Evolutionary conservation across 2,113 vertebrate species (phyloP).

Genomic region (Herpetotheres cachinnans): DNA sequence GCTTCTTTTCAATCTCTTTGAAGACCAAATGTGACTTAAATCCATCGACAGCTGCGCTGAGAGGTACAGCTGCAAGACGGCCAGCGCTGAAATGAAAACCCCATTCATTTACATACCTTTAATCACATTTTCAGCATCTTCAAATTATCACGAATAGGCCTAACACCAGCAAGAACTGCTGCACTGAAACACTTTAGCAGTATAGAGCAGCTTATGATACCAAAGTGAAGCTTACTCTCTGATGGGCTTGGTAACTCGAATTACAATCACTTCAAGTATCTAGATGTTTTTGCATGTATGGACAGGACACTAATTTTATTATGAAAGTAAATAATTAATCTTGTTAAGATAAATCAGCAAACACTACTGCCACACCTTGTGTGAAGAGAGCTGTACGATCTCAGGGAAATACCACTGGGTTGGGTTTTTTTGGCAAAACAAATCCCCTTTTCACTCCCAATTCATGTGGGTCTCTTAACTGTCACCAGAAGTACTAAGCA

Average conservation of each 20-base stretch:
- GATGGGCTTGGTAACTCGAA: neutral
- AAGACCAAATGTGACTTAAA: conserved; percentile 88
- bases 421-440: neutral
- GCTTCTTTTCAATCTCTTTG: conserved; percentile 90
- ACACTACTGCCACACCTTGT: neutral
- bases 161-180: neutral
- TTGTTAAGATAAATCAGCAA: neutral
- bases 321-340: neutral
- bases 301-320: neutral
- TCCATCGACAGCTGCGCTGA: conserved; percentile 76
- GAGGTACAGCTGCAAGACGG: conserved; percentile 72
- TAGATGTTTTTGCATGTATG: neutral
- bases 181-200: neutral
- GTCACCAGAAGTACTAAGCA: neutral
- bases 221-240: neutral
- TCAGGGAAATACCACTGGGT: neutral
- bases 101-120: neutral
- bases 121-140: neutral
- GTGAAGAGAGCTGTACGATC: neutral
- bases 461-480: neutral
- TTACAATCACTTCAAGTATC: neutral
- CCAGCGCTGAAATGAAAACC: conserved; percentile 54
- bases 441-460: neutral
- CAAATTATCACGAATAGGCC: neutral
- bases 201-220: neutral